Percentiles rank a stretch among this genome's conserved stretches.
Evolutionary conservation across 2,797 vertebrate genomes (phyloP).

Genomic region (Eospalax fontanierii): DNA sequence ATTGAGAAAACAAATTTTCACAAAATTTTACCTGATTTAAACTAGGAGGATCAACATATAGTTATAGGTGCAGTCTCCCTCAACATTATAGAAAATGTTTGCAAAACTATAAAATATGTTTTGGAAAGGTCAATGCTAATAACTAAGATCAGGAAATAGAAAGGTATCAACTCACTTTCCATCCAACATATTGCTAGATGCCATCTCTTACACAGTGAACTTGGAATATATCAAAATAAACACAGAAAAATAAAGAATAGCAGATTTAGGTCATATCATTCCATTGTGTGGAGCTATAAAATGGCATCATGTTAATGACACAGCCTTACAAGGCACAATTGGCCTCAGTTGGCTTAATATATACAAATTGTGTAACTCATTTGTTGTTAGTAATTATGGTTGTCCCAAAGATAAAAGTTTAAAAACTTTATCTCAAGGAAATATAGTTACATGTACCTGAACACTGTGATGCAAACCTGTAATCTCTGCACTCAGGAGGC

Average conservation of each 20-base stretch:
- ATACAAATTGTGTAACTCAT: not conserved
- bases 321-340: not conserved
- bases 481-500: not conserved
- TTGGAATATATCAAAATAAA: not conserved
- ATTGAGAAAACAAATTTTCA: not conserved
- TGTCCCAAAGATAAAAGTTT: not conserved
- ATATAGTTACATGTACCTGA: not conserved
- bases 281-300: constrained; percentile 50
- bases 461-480: too few relatives aligned
- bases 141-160: not conserved
- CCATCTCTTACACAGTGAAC: not conserved
- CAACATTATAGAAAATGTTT: not conserved
- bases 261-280: not conserved
- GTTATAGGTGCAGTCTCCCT: not conserved
- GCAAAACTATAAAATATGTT: not conserved
- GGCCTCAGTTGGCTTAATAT: not conserved
- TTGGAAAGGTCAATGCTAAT: not conserved
- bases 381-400: not conserved
- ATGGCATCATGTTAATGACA: not conserved
- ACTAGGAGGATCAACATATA: not conserved
- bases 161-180: not conserved
- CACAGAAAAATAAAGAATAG: not conserved
- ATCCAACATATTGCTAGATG: not conserved
- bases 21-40: not conserved
- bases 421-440: constrained; percentile 1